A percentile compares a stretch with the other conserved stretches of the same genome.
Evolutionary conservation across 2,888 invertebrate species (phyloP).

Genomic region (Fabriciana adippe): DNA sequence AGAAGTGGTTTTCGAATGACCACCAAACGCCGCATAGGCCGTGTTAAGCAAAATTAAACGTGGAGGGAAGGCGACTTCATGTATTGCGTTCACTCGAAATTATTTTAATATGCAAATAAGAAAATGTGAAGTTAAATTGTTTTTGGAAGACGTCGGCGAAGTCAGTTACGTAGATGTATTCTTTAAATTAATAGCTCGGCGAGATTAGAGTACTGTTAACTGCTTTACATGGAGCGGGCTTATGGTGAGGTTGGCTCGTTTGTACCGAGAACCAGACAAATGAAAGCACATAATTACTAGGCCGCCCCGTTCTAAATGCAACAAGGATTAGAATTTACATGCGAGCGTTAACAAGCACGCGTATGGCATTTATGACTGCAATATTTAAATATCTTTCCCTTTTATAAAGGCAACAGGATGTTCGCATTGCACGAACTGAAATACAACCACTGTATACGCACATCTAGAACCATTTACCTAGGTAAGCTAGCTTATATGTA

Average conservation of each 20-base stretch:
- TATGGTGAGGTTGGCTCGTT: conserved; percentile 71
- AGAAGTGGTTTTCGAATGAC: conserved; percentile 58
- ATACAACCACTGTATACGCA: conserved; percentile 22
- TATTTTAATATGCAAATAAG: conserved; percentile 83
- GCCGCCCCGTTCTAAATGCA: conserved; percentile 79
- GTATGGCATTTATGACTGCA: conserved; percentile 78
- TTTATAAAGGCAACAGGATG: conserved; percentile 46
- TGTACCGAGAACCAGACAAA: conserved; percentile 79
- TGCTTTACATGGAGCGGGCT: conserved; percentile 79
- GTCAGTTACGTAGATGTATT: conserved; percentile 79
- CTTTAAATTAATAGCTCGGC: conserved; percentile 80
- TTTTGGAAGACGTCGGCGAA: conserved; percentile 68
- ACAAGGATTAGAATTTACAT: conserved; percentile 81
- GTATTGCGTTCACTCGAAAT: conserved; percentile 81
- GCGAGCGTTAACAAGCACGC: conserved; percentile 75
- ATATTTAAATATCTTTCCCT: conserved; percentile 65
- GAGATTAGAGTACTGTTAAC: conserved; percentile 81
- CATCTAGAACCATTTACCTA: conserved; percentile 6
- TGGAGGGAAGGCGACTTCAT: conserved; percentile 71
- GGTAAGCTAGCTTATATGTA: conserved; percentile 4
- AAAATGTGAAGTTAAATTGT: conserved; percentile 79
- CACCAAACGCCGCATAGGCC: conserved; percentile 50
- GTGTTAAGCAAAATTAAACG: conserved; percentile 50
- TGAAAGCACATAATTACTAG: conserved; percentile 82
- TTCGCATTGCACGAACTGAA: conserved; percentile 39